phyloP scores from a whole-genome alignment of 2,113 vertebrate species.

The Anas platyrhynchos region DNA sequence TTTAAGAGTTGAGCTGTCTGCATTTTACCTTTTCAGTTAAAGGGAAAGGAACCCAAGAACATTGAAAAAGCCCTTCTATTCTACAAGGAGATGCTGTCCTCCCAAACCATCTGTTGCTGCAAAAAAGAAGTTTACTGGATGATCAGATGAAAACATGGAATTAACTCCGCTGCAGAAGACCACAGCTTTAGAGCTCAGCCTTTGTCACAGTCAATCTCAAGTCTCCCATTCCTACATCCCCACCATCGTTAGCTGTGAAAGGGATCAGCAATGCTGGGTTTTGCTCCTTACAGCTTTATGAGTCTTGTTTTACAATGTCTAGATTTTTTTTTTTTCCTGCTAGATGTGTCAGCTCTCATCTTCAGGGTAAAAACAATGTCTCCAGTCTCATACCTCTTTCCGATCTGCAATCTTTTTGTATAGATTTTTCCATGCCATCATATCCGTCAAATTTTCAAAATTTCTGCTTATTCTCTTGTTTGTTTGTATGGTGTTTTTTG shows the following conservation, averaged over 20 bases:
- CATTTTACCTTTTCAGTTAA: background rate
- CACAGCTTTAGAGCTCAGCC: background rate
- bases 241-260: background rate
- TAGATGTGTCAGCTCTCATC: background rate
- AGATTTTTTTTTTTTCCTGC: background rate
- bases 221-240: background rate
- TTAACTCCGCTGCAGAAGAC: background rate
- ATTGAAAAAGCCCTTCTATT: background rate
- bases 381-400: background rate
- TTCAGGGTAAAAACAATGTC: background rate
- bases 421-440: background rate
- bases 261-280: fast-evolving
- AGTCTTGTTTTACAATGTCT: background rate
- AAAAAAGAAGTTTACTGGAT: background rate
- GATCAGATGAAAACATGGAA: background rate
- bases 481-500: no score
- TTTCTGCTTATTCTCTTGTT: background rate
- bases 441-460: background rate
- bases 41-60: background rate
- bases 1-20: background rate
- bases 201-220: background rate
- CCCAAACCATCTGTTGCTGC: background rate
- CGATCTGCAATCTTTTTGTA: background rate
- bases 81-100: background rate
- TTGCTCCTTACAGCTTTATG: background rate